Conservation (phyloP, 2,888 invertebrate genomes). For the Limnephilus lunatus region DNA sequence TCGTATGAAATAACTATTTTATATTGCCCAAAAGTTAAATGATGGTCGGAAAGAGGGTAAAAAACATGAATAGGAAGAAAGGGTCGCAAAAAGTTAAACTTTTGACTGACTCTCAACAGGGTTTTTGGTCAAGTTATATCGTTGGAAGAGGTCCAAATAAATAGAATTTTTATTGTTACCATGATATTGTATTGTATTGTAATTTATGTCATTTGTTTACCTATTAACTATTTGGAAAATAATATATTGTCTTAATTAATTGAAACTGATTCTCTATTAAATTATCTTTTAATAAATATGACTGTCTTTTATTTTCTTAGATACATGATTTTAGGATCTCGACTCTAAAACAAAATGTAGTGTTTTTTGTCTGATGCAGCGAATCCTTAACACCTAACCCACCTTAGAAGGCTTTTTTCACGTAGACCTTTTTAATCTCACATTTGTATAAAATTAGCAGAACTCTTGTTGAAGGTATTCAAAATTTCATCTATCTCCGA, state of each 20-base stretch:
- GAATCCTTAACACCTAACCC: neutral
- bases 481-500: no score
- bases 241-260: neutral
- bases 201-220: neutral
- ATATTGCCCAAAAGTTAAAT: neutral
- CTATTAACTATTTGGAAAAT: neutral
- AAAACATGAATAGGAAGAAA: neutral
- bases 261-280: neutral
- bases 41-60: neutral
- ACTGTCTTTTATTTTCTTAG: neutral
- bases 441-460: neutral
- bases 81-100: neutral
- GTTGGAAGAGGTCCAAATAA: neutral
- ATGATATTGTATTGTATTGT: neutral
- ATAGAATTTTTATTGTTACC: neutral
- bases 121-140: neutral
- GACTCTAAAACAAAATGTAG: neutral
- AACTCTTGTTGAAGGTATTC: no score
- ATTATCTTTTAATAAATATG: neutral
- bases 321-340: neutral
- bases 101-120: neutral
- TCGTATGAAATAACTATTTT: neutral
- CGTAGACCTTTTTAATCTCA: neutral
- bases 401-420: no score
- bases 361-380: neutral